phyloP scores from a whole-genome alignment of 2,888 invertebrate genomes.

The Ptychoptera albimana region DNA sequence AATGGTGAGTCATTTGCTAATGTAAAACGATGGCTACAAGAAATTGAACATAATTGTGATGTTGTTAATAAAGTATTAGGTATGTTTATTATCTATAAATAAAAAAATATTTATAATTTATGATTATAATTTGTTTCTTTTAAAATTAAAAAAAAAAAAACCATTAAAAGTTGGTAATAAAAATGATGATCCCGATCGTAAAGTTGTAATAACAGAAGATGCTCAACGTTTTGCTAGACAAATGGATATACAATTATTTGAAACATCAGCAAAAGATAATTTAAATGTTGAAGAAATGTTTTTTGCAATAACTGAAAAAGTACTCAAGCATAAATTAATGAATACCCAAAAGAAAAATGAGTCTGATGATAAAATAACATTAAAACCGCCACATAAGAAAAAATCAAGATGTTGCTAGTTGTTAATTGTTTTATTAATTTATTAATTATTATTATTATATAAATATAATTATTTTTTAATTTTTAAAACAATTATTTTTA shows the following conservation, averaged over 20 bases:
- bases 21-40: constrained; percentile 97
- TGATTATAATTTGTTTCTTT: not conserved
- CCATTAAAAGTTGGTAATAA: constrained; percentile 82
- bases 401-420: constrained; percentile 28
- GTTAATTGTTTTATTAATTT: constrained; percentile 2
- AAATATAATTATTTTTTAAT: not conserved
- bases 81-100: constrained; percentile 25
- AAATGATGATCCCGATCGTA: constrained; percentile 84
- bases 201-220: constrained; percentile 94
- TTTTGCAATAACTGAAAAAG: constrained; percentile 44
- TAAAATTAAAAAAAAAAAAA: not conserved
- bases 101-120: not conserved
- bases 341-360: constrained; percentile 27
- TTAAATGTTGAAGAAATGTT: constrained; percentile 97
- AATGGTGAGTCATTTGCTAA: constrained; percentile 98
- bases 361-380: constrained; percentile 23
- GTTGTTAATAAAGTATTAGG: constrained; percentile 95
- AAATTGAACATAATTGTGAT: constrained; percentile 99
- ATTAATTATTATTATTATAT: not conserved
- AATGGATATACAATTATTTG: constrained; percentile 93
- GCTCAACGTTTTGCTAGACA: constrained; percentile 93
- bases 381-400: constrained; percentile 21
- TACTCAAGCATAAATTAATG: constrained; percentile 27
- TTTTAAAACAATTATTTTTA: not conserved
- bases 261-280: constrained; percentile 98